Conservation (phyloP, 2,113 vertebrate genomes). For the Perca fluviatilis region DNA sequence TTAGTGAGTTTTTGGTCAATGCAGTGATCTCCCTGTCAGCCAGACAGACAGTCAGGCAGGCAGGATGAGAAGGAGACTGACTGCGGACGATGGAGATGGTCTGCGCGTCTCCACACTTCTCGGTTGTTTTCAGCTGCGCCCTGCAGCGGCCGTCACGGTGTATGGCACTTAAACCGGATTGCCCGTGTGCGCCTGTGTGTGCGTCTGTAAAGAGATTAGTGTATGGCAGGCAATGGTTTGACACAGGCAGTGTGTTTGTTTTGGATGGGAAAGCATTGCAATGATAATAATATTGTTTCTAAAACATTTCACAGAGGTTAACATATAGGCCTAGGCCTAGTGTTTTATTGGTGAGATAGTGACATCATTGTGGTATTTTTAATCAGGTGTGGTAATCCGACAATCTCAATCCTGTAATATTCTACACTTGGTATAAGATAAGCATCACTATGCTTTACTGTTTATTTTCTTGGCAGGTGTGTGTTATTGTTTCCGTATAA, state of each 20-base stretch:
- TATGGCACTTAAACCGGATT: slow-evolving; percentile 1
- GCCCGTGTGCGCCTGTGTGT: not conserved
- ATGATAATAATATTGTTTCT: not conserved
- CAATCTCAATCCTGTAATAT: not conserved
- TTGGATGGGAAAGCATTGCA: not conserved
- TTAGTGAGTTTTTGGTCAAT: not conserved
- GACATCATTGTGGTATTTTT: not conserved
- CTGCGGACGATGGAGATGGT: slow-evolving; percentile 74
- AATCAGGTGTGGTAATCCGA: not conserved
- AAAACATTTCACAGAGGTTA: not conserved
- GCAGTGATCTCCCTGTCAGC: slow-evolving; percentile 8
- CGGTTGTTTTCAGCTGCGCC: slow-evolving; percentile 59
- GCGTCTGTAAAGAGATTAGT: slow-evolving; percentile 19
- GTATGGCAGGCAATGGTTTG: slow-evolving; percentile 7
- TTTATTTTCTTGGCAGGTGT: not conserved
- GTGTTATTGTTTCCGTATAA: not conserved
- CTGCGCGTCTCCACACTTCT: slow-evolving; percentile 43
- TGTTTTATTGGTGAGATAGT: not conserved
- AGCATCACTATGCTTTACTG: not conserved
- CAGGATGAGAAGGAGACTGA: slow-evolving; percentile 75
- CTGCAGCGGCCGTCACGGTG: slow-evolving; percentile 45
- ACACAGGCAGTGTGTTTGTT: not conserved
- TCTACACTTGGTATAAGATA: not conserved
- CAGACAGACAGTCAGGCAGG: slow-evolving; percentile 9
- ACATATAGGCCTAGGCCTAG: not conserved